Evolutionary conservation across 2,888 invertebrate genomes (phyloP).

Genomic region (Sylvicola fuscatus): DNA sequence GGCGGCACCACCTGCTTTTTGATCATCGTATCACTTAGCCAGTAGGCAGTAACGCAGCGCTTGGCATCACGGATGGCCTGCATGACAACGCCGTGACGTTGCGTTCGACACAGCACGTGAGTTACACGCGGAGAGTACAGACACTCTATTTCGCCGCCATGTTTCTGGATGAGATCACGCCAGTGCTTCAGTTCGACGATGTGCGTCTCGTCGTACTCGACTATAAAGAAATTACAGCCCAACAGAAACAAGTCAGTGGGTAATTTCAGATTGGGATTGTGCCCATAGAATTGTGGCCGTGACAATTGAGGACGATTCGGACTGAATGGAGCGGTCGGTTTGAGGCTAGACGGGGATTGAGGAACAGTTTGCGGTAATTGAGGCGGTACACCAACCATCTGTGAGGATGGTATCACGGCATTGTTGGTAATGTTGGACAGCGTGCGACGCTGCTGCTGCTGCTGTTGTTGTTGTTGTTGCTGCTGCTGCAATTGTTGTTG

Average conservation of each 20-base stretch:
- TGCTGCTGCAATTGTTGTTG: constrained; percentile 21
- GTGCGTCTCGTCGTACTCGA: constrained; percentile 57
- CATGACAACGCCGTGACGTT: constrained; percentile 77
- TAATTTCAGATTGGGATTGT: constrained; percentile 76
- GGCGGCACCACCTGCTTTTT: constrained; percentile 78
- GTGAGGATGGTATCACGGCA: constrained; percentile 8
- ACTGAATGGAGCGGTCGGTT: constrained; percentile 20
- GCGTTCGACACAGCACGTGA: constrained; percentile 80
- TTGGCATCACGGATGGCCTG: constrained; percentile 48
- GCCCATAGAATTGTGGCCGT: constrained; percentile 71
- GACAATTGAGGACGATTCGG: constrained; percentile 32
- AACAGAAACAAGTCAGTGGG: constrained; percentile 77
- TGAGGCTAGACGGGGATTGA: constrained; percentile 11
- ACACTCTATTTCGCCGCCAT: constrained; percentile 75
- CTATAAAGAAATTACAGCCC: constrained; percentile 83
- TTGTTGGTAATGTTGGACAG: constrained; percentile 32
- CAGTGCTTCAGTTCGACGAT: constrained; percentile 39
- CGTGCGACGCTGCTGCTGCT: constrained; percentile 23
- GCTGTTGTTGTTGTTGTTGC: constrained; percentile 22
- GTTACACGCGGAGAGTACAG: constrained; percentile 73
- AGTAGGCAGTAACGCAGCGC: constrained; percentile 62
- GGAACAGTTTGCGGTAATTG: constrained; percentile 5
- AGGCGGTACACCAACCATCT: constrained; percentile 7
- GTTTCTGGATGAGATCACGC: constrained; percentile 51
- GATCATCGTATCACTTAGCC: constrained; percentile 79